These are phyloP conservation scores for Allacma fusca DNA, from an alignment of 2,888 invertebrate genomes.

Conservation along the genomic window DNA sequence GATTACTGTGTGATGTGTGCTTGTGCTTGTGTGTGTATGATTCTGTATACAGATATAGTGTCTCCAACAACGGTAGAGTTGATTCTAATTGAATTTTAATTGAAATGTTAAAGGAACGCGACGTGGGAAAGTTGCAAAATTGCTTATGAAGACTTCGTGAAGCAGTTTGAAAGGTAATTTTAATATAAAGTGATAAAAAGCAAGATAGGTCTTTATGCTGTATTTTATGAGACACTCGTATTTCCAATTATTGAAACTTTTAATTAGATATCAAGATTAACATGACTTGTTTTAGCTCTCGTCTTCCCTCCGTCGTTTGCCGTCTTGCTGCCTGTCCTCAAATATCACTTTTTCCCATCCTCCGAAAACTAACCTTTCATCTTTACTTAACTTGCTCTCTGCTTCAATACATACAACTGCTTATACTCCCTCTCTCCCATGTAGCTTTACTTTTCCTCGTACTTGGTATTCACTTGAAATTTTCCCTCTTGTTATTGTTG, in stretches of 20 bases:
- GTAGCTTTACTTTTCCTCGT: not conserved
- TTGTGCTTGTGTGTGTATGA: too few species aligned
- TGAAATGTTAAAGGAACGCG: slow-evolving; percentile 68
- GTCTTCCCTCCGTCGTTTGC: not conserved
- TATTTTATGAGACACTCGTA: slow-evolving; percentile 52
- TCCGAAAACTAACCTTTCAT: not conserved
- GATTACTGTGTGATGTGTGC: not conserved
- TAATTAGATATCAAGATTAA: slow-evolving; percentile 57
- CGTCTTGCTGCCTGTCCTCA: not conserved
- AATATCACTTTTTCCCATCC: not conserved
- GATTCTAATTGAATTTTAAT: slow-evolving; percentile 62
- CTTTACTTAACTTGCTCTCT: not conserved
- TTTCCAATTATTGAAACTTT: slow-evolving; percentile 54
- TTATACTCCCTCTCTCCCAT: not conserved
- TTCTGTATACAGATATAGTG: not conserved
- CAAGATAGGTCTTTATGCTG: slow-evolving; percentile 31
- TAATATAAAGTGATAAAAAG: slow-evolving; percentile 51
- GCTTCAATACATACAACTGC: too few species aligned
- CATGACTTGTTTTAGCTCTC: slow-evolving; percentile 42
- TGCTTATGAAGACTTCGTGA: slow-evolving; percentile 93
- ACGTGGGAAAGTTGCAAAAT: slow-evolving; percentile 96
- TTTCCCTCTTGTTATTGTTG: slow-evolving; percentile 35
- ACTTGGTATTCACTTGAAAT: slow-evolving; percentile 35
- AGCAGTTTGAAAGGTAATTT: slow-evolving; percentile 90
- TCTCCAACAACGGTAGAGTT: slow-evolving; percentile 15